Evolutionary conservation across 2,888 invertebrate species (phyloP).

Genomic region (Lumbricus terrestris): DNA sequence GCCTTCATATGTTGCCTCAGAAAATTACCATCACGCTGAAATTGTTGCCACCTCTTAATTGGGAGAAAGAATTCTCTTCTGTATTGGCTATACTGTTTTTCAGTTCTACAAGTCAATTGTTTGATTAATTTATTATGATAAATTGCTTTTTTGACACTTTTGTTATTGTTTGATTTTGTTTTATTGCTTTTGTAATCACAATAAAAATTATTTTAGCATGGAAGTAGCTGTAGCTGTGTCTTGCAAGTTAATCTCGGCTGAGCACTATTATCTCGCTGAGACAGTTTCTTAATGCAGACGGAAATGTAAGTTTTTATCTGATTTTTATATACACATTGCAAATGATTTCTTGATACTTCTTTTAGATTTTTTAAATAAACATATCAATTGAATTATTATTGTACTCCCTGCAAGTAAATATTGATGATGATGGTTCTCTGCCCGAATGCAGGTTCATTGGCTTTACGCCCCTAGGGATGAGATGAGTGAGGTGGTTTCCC

Average conservation of each 20-base stretch:
- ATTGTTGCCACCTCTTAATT: neutral
- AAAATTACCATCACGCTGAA: neutral
- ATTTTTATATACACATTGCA: neutral
- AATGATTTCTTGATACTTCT: neutral
- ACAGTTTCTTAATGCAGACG: neutral
- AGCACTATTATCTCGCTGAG: constrained; percentile 3
- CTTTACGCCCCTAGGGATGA: too few species aligned
- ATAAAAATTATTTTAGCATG: neutral
- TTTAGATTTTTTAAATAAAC: neutral
- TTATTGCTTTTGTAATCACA: neutral
- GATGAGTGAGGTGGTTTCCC: too few species aligned
- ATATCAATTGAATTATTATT: neutral
- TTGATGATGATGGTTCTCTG: too few species aligned
- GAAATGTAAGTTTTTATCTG: neutral
- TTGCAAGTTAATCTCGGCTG: neutral
- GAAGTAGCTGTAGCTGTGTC: constrained; percentile 3
- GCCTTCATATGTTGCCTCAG: neutral
- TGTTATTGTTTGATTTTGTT: constrained; percentile 3
- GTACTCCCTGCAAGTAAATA: neutral
- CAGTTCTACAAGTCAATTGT: neutral
- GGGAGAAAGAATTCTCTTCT: neutral
- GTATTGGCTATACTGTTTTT: neutral
- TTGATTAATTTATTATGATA: neutral
- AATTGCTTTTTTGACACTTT: neutral
- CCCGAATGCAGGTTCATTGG: too few species aligned